Conservation (phyloP, 2,797 vertebrate genomes). For the Cercopithecus neglectus region DNA sequence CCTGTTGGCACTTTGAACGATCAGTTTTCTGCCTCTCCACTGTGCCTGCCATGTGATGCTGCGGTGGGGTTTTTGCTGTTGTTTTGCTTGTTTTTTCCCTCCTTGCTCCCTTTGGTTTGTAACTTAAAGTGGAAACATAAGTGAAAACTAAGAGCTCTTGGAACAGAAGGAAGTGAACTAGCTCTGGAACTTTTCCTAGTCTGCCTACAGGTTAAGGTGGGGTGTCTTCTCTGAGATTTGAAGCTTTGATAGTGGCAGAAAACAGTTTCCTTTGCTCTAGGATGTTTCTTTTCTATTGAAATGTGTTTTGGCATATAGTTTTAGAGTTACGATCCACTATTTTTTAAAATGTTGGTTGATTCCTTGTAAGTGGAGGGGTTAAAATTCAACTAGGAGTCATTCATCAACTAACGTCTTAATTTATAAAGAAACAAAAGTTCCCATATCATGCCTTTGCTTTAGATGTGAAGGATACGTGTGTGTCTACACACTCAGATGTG, state of each 20-base stretch:
- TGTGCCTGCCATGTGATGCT: not conserved
- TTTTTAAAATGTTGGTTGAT: not conserved
- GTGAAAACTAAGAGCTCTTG: not conserved
- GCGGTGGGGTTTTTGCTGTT: not conserved
- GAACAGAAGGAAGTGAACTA: not conserved
- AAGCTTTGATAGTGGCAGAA: not conserved
- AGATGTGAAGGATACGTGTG: not conserved
- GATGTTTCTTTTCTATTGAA: not conserved
- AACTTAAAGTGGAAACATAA: not conserved
- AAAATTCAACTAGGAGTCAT: not conserved
- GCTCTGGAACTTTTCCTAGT: not conserved
- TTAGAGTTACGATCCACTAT: not conserved
- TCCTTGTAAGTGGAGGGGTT: not conserved
- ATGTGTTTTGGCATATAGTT: not conserved
- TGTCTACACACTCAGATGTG: not conserved
- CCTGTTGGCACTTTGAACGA: not conserved
- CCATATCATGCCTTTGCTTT: not conserved
- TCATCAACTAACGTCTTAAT: not conserved
- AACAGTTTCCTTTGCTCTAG: not conserved
- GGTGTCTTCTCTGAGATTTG: not conserved
- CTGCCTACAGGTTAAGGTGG: not conserved
- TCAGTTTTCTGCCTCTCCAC: not conserved
- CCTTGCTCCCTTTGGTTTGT: not conserved
- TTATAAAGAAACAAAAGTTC: not conserved
- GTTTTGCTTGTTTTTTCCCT: not conserved